Percentiles rank a stretch among this genome's conserved stretches.
phyloP scores from a whole-genome alignment of 2,888 invertebrate species.

The Xanthostigma xanthostigma region DNA sequence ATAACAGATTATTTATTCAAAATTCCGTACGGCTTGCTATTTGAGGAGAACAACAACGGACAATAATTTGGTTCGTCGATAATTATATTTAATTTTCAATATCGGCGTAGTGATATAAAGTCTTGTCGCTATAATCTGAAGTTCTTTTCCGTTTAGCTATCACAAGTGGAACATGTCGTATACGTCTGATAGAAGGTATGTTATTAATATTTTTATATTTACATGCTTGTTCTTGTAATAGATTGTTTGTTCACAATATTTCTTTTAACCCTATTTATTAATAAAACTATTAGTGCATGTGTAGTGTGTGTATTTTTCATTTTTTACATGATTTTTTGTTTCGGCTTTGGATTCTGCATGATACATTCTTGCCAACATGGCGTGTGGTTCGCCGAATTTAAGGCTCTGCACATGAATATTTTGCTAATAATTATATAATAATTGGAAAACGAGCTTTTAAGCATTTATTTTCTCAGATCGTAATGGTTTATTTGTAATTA shows the following conservation, averaged over 20 bases:
- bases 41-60: too few relatives aligned
- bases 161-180: conserved; percentile 72
- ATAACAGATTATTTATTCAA: too few relatives aligned
- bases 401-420: background rate
- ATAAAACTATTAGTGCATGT: too few relatives aligned
- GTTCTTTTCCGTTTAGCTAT: conserved; percentile 59
- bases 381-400: conserved; percentile 23
- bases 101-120: conserved; percentile 30
- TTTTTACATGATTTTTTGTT: conserved; percentile 7
- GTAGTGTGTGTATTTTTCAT: too few relatives aligned
- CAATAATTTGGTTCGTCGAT: background rate
- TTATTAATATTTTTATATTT: conserved; percentile 28
- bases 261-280: too few relatives aligned
- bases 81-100: conserved; percentile 5
- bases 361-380: conserved; percentile 43
- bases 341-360: conserved; percentile 24
- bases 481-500: conserved; percentile 61
- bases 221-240: background rate
- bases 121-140: conserved; percentile 23
- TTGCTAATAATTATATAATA: background rate
- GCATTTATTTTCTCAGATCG: conserved; percentile 33
- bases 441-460: background rate
- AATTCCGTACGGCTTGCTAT: too few relatives aligned
- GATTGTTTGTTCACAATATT: too few relatives aligned
- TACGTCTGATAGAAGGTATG: conserved; percentile 70